A percentile compares a stretch with the other conserved stretches of the same genome.
phyloP scores from a whole-genome alignment of 2,888 invertebrate species.

The Spialia ferax region DNA sequence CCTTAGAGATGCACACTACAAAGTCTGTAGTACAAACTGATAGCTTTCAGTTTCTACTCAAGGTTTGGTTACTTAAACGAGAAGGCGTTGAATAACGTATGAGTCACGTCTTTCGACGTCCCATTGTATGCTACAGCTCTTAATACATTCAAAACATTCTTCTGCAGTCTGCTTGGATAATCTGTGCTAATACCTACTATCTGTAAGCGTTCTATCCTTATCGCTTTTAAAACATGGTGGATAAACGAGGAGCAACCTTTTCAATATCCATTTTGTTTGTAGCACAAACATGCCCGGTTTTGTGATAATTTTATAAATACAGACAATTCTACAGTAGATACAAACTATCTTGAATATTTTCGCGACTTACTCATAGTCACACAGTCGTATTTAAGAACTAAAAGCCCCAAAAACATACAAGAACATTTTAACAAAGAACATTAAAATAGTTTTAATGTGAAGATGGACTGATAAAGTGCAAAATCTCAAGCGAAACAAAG shows the following conservation, averaged over 20 bases:
- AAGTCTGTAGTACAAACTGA: conserved; percentile 41
- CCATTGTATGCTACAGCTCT: conserved; percentile 22
- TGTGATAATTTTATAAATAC: too few species aligned
- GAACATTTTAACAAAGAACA: neutral
- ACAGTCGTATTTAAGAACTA: neutral
- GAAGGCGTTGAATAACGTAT: conserved; percentile 47
- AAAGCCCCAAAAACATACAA: neutral
- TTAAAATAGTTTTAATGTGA: conserved; percentile 7
- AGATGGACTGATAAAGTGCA: neutral
- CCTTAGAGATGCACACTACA: conserved; percentile 28
- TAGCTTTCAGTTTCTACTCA: conserved; percentile 44
- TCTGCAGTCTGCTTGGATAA: neutral
- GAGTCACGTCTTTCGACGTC: conserved; percentile 46
- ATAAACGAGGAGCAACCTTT: neutral
- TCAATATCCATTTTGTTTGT: neutral
- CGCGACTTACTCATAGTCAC: too few species aligned
- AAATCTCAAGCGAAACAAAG: conserved; percentile 10
- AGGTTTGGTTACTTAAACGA: conserved; percentile 47
- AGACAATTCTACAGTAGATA: too few species aligned
- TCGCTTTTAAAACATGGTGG: neutral
- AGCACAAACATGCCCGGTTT: too few species aligned
- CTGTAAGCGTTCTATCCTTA: neutral
- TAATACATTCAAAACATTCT: neutral
- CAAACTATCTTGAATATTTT: neutral
- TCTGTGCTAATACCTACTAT: neutral